A percentile compares a stretch with the other conserved stretches of the same genome.
phyloP scores from a whole-genome alignment of 2,113 vertebrate species.

The Tupaia chinensis region DNA sequence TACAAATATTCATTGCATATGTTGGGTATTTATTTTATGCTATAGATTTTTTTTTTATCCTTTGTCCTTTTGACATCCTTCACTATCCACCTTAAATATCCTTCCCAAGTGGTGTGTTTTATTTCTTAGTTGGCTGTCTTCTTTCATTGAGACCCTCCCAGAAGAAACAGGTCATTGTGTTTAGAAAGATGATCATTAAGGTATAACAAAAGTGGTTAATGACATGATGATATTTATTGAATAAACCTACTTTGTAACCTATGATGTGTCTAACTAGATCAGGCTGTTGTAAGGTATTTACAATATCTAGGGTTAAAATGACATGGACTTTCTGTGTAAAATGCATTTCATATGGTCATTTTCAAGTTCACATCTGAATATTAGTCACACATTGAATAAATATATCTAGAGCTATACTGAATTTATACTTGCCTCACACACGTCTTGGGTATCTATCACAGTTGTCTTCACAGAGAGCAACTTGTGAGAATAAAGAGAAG shows the following conservation, averaged over 20 bases:
- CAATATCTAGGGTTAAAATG: not conserved
- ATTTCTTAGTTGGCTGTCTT: not conserved
- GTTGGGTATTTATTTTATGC: not conserved
- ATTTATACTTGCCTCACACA: not conserved
- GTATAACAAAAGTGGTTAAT: not conserved
- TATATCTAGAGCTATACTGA: not conserved
- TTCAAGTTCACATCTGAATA: slow-evolving; percentile 29
- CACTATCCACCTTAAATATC: not conserved
- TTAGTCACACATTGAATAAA: slow-evolving; percentile 5
- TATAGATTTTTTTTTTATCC: not conserved
- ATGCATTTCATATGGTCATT: not conserved
- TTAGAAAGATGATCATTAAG: slow-evolving; percentile 23
- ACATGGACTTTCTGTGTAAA: not conserved
- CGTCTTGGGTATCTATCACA: not conserved
- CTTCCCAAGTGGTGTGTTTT: not conserved
- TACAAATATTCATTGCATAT: not conserved
- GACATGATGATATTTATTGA: not conserved
- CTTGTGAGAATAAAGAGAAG: not conserved
- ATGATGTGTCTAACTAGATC: slow-evolving; percentile 1
- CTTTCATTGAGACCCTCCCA: not conserved
- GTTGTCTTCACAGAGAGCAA: slow-evolving; percentile 19
- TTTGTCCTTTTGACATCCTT: slow-evolving; percentile 3
- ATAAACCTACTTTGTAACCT: not conserved
- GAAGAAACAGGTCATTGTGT: not conserved
- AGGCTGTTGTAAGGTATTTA: not conserved